Evolutionary conservation across 2,888 invertebrate genomes (phyloP).

Genomic region (Chalcis sispes): DNA sequence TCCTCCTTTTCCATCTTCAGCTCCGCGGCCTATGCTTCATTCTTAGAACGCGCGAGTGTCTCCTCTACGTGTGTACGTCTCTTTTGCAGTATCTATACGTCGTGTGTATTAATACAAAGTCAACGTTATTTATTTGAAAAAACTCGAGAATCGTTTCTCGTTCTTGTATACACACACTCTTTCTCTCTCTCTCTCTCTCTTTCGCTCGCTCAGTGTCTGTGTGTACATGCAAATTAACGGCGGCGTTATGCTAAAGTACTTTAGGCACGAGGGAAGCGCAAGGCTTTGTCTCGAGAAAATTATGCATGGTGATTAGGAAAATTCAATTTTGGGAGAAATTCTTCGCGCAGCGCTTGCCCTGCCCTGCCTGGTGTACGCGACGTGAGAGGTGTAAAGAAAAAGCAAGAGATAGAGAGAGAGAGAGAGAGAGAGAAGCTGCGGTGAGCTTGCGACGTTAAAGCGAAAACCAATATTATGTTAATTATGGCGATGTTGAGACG

Average conservation of each 20-base stretch:
- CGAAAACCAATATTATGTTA: not conserved
- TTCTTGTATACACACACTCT: too few relatives aligned
- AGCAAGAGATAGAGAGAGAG: too few relatives aligned
- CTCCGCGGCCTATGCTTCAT: not conserved
- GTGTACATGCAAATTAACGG: constrained; percentile 17
- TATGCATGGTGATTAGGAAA: constrained; percentile 23
- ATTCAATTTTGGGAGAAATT: constrained; percentile 23
- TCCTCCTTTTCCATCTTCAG: not conserved
- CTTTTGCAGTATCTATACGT: not conserved
- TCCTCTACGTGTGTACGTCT: not conserved
- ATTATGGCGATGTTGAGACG: too few relatives aligned
- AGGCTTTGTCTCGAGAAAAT: not conserved
- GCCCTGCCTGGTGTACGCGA: too few relatives aligned
- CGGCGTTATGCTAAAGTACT: too few relatives aligned
- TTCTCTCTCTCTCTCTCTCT: too few relatives aligned
- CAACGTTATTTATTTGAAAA: constrained; percentile 28
- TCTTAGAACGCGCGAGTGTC: too few relatives aligned
- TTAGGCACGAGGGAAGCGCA: too few relatives aligned
- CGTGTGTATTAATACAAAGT: constrained; percentile 33
- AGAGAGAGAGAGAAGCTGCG: too few relatives aligned
- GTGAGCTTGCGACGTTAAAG: not conserved
- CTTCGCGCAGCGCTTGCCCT: not conserved
- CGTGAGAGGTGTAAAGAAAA: too few relatives aligned
- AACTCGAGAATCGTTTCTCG: not conserved
- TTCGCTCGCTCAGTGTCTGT: too few relatives aligned